Evolutionary conservation across 2,113 vertebrate species (phyloP), one percentile per base, ranked within the genome.

Genomic region (Pyxicephalus adspersus): DNA sequence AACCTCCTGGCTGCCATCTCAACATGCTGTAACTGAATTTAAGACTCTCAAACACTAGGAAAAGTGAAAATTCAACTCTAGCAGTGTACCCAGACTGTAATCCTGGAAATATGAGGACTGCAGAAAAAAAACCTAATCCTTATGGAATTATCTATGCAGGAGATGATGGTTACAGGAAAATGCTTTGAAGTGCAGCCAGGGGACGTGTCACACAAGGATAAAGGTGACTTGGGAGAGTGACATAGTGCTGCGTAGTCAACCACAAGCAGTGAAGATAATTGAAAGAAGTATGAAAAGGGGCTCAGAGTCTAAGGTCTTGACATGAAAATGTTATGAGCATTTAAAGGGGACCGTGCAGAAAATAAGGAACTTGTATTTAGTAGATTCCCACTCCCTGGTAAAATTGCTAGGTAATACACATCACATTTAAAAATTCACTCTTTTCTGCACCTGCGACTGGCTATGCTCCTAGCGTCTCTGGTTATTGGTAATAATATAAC

Each of bases 161-260:
- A 50, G 58, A 34, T 51, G 60, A 64, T 54, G 18, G 61, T 29
- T 65, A 19, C 63, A 52, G 45, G 23, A 29, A 52, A n/a, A 77
- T 29, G 61, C 75, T 65, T 52, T 77, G 57, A 76, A 63, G 73
- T 76, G 31, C 50, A 26, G 8, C 60, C 45, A 31, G 26, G 57
- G 16, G 15, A 31, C 38, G 9, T 65, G 75, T 77, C 75, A 77
- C 52, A 34, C 45, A 28, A 77, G 74, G 74, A 76, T 76, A 76
- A 63, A 76, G 75, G 45, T 77, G 61, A 77, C 51, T 77, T 11
- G 22, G 61, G 26, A 77, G 38, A 65, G 25, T 77, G 60, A 64
- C 75, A 54, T n/a, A n/a, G n/a, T 13, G 23, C 25, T 52, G 74
- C 74, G n/a, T 64, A 52, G 45, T 52, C 71, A 58, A 23, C 28